A percentile compares a stretch with the other conserved stretches of the same genome.
These are phyloP conservation scores for Apodemia mormo DNA, from an alignment of 2,888 invertebrate genomes.

Conservation along the genomic window DNA sequence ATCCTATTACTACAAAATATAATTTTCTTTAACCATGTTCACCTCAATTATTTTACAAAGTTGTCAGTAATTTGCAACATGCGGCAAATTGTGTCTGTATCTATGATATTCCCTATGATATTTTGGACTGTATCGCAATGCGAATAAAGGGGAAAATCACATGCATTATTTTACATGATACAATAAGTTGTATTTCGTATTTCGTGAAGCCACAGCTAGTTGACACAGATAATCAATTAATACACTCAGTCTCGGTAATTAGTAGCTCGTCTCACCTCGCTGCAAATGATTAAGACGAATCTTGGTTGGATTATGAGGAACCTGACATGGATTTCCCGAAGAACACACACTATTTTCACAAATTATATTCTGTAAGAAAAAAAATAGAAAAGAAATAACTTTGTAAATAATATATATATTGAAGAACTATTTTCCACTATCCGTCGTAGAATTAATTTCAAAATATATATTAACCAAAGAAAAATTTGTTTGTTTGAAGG, in stretches of 20 bases:
- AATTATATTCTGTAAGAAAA: neutral
- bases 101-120: neutral
- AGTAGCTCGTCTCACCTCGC: slow-evolving; percentile 58
- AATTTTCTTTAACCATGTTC: slow-evolving; percentile 20
- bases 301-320: slow-evolving; percentile 36
- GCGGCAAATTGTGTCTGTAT: slow-evolving; percentile 9
- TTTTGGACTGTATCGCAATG: neutral
- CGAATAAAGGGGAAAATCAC: neutral
- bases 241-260: slow-evolving; percentile 58
- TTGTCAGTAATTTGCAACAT: slow-evolving; percentile 28
- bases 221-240: slow-evolving; percentile 63
- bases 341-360: neutral
- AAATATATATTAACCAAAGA: too few species aligned
- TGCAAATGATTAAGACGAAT: slow-evolving; percentile 62
- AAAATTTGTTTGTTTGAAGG: too few species aligned
- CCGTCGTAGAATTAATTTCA: too few species aligned
- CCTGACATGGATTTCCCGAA: neutral
- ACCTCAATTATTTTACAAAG: slow-evolving; percentile 31
- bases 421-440: too few species aligned
- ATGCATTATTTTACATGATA: slow-evolving; percentile 3
- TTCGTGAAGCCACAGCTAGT: slow-evolving; percentile 34
- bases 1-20: neutral
- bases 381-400: too few species aligned
- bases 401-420: too few species aligned
- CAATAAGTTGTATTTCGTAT: slow-evolving; percentile 23